Evolutionary conservation across 2,113 vertebrate genomes (phyloP).

Genomic region (Mormoops blainvillei): DNA sequence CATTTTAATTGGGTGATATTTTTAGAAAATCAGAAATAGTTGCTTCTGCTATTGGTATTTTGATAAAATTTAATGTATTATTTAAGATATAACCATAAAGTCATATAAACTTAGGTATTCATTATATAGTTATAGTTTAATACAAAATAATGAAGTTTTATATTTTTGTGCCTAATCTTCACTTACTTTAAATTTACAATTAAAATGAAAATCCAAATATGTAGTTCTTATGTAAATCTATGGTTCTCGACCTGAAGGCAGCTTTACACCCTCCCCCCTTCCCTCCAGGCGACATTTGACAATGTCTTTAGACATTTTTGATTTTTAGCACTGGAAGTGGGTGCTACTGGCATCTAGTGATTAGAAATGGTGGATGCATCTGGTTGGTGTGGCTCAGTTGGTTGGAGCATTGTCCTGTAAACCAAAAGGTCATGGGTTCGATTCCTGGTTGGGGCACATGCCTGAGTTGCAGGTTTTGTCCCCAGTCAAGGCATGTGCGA

Average conservation of each 20-base stretch:
- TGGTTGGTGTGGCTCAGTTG: too few species aligned
- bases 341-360: neutral
- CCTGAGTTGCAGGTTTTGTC: too few species aligned
- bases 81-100: neutral
- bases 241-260: neutral
- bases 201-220: slow-evolving; percentile 6
- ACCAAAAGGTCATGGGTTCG: too few species aligned
- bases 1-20: slow-evolving; percentile 48
- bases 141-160: neutral
- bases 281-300: neutral
- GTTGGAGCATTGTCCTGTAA: too few species aligned
- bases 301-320: neutral
- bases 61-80: neutral
- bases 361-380: neutral
- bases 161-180: neutral
- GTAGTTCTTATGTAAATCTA: neutral
- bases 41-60: neutral
- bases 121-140: neutral
- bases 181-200: slow-evolving; percentile 16
- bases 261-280: neutral
- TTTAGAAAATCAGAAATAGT: slow-evolving; percentile 49
- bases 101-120: neutral
- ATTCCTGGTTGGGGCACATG: too few species aligned
- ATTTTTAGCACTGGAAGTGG: neutral
- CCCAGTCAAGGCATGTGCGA: too few species aligned